Evolutionary conservation across 2,888 invertebrate species (phyloP), one percentile per base, ranked within the genome.

Genomic region (Acleris literana): DNA sequence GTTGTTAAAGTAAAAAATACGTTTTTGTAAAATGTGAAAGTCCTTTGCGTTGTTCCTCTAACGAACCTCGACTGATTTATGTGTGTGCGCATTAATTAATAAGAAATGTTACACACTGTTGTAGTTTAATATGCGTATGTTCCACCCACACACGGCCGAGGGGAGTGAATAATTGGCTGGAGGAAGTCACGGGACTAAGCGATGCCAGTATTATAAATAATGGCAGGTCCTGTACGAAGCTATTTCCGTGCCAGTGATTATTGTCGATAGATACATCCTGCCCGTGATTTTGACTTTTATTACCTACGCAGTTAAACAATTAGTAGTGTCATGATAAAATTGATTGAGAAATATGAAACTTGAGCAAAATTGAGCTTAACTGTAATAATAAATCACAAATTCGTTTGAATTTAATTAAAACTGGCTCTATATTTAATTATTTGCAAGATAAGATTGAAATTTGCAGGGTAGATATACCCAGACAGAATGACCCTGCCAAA

Each of bases 31-130:
- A 83, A 81, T 78, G 82, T 83, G 85, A 86, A 84, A 84, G 85
- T 85, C 85, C 87, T 86, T 83, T 72, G 72, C 73, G 78, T 79
- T 78, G 83, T 82, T 86, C 71, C 74, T 87, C 87, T 92, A 92
- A 92, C 90, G 92, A 92, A 89, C 82, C 86, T 73, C 79, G 90
- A 89, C 87, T 90, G 92, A 92, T 92, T 90, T 92, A 92, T 91
- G 90, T 83, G 84, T 83, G 85, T 78, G 86, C 85, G 84, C 88
- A 87, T 89, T 92, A 91, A 91, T 92, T 92, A 92, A 92, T 91
- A 90, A 87, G 87, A 87, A 84, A 88, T 80, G 84, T 76, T 80
- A 79, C 83, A 81, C 84, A 84, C 83, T 74, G 73, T 76, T 78
- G 78, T 76, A 78, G 76, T 79, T 79, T 77, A 79, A 79, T 81